Evolutionary conservation across 2,113 vertebrate genomes (phyloP).

Genomic region (Peromyscus leucopus): DNA sequence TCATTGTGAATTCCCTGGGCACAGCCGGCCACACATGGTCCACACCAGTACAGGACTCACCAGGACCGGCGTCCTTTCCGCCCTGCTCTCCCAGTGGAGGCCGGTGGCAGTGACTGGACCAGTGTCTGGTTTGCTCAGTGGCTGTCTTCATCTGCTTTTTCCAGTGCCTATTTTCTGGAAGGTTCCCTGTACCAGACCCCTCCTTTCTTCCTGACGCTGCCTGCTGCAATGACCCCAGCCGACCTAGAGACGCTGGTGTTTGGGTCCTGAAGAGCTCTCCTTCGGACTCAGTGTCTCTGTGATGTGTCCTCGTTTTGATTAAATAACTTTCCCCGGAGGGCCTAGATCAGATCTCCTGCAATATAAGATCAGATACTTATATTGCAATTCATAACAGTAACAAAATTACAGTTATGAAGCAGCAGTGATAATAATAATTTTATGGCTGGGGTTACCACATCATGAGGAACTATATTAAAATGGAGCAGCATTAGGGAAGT

Average conservation of each 20-base stretch:
- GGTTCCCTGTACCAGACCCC: not conserved
- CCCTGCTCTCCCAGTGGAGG: not conserved
- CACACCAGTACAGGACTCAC: too few species aligned
- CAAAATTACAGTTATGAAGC: not conserved
- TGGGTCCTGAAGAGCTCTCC: not conserved
- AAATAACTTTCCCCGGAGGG: not conserved
- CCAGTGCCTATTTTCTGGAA: not conserved
- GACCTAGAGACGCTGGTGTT: not conserved
- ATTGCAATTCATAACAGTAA: not conserved
- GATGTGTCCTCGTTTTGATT: not conserved
- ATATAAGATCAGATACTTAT: not conserved
- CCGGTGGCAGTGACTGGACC: not conserved
- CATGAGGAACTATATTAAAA: not conserved
- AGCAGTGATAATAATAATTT: not conserved
- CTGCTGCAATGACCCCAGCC: fast-evolving
- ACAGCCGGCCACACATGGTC: fast-evolving
- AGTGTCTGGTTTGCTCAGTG: not conserved
- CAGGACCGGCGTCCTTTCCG: not conserved
- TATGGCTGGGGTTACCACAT: not conserved
- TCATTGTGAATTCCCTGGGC: not conserved
- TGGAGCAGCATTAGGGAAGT: not conserved
- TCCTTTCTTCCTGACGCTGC: not conserved
- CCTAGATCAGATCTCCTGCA: not conserved
- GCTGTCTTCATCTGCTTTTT: not conserved
- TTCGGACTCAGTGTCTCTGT: not conserved